These are phyloP conservation scores for Anhinga rufa DNA, from an alignment of 2,113 vertebrate species.

Conservation along the genomic window DNA sequence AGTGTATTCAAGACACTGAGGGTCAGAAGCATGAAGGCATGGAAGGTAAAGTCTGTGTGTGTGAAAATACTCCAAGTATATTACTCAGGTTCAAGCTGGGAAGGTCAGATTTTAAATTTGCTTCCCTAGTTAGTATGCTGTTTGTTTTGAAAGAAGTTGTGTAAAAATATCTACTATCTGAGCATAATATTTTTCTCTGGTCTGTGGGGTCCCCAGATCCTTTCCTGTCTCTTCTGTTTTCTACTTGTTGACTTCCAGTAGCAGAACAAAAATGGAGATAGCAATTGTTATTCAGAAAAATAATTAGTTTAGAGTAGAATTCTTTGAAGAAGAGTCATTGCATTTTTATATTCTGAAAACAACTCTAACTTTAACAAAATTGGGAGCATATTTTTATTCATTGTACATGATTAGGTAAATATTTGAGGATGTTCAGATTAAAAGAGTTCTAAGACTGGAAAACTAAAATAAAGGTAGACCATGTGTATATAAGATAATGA, in stretches of 20 bases:
- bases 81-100: not conserved
- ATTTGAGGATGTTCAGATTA: not conserved
- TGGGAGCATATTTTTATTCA: not conserved
- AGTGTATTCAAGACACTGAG: conserved; percentile 43
- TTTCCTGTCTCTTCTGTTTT: not conserved
- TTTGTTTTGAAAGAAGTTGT: not conserved
- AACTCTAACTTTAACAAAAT: not conserved
- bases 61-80: not conserved
- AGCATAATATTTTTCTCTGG: not conserved
- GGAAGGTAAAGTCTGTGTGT: conserved; percentile 64
- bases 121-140: not conserved
- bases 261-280: not conserved
- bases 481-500: not conserved
- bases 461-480: not conserved
- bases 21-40: conserved; percentile 57
- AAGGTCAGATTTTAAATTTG: not conserved
- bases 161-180: not conserved
- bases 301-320: not conserved
- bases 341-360: not conserved
- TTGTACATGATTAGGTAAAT: not conserved
- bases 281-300: not conserved
- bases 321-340: not conserved
- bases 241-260: not conserved
- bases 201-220: not conserved
- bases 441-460: not conserved